Percentiles rank a stretch among this genome's conserved stretches.
Conservation (phyloP, 1,140 invertebrate genomes). For the Trichonephila clavipes region DNA sequence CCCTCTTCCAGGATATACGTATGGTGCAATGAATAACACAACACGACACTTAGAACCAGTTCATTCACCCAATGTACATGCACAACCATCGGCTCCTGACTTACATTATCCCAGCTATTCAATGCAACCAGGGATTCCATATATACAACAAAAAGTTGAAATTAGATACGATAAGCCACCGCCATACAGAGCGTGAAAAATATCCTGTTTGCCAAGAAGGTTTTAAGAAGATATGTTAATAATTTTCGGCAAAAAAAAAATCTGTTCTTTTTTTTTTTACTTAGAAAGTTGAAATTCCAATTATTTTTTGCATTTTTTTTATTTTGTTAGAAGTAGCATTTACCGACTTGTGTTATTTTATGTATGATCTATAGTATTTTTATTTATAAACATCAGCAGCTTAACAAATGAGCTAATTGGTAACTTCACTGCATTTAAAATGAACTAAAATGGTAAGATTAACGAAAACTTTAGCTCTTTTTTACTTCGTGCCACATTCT, state of each 20-base stretch:
- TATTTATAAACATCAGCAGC: no score
- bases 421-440: no score
- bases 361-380: neutral
- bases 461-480: no score
- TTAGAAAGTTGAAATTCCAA: no score
- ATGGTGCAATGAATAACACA: neutral
- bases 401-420: no score
- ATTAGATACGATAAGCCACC: slow-evolving; percentile 53
- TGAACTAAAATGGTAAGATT: no score
- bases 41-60: slow-evolving; percentile 11
- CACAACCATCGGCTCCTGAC: neutral
- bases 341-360: neutral
- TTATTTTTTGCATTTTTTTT: no score
- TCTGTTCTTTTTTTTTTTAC: no score
- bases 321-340: neutral
- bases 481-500: no score
- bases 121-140: neutral
- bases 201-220: neutral
- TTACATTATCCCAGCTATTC: neutral
- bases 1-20: neutral
- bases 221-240: neutral
- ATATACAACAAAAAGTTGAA: slow-evolving; percentile 57
- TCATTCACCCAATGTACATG: neutral
- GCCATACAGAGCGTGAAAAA: slow-evolving; percentile 36
- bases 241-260: no score